These are phyloP conservation scores for Serilophus lunatus DNA, from an alignment of 2,113 vertebrate genomes.

Conservation along the genomic window DNA sequence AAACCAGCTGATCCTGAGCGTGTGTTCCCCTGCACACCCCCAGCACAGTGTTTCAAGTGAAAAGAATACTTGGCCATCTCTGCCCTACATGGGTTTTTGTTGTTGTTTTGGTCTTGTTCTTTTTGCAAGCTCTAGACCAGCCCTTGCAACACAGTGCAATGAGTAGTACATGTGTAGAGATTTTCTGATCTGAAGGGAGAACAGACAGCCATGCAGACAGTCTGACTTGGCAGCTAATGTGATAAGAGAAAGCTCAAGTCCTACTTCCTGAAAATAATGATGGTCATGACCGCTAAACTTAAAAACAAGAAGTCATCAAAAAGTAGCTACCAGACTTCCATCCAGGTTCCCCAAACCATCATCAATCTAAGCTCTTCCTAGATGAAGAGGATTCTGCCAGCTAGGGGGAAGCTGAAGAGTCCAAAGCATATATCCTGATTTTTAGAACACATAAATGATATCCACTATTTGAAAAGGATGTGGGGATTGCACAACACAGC, in stretches of 20 bases:
- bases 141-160: background rate
- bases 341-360: background rate
- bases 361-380: background rate
- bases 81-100: background rate
- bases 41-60: background rate
- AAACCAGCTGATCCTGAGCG: fast-evolving
- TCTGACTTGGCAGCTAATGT: background rate
- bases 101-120: background rate
- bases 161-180: background rate
- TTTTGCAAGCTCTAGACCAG: background rate
- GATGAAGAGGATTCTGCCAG: background rate
- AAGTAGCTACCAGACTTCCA: background rate
- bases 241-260: background rate
- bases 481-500: background rate
- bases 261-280: background rate
- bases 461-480: background rate
- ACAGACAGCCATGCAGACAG: background rate
- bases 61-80: background rate
- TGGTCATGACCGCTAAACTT: background rate
- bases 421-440: background rate
- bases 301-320: background rate
- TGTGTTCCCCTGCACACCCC: background rate
- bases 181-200: background rate
- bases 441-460: background rate
- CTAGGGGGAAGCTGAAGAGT: background rate